Conservation (phyloP, 1,140 invertebrate species). For the Eupeodes corollae region DNA sequence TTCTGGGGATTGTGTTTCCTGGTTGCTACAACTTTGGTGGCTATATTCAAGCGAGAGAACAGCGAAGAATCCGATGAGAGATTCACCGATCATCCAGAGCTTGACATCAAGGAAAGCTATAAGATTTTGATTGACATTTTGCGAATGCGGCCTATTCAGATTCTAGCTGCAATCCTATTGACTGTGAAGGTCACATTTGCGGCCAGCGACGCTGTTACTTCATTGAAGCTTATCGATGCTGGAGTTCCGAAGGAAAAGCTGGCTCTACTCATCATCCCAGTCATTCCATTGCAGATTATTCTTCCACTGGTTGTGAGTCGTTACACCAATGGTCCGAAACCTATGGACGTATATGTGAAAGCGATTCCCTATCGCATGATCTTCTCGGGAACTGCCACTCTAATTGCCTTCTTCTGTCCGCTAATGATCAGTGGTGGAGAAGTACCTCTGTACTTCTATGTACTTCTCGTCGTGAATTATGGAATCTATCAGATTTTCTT, state of each 20-base stretch:
- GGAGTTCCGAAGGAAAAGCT: slow-evolving; percentile 93
- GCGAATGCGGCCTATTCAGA: slow-evolving; percentile 67
- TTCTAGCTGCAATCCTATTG: slow-evolving; percentile 67
- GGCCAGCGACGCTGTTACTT: slow-evolving; percentile 89
- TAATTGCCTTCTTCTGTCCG: slow-evolving; percentile 77
- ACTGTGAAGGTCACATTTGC: slow-evolving; percentile 94
- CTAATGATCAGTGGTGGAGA: slow-evolving; percentile 50
- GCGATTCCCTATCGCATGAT: slow-evolving; percentile 79
- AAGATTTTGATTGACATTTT: slow-evolving; percentile 73
- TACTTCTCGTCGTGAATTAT: slow-evolving; percentile 65
- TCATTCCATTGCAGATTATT: slow-evolving; percentile 90
- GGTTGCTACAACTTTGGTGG: slow-evolving; percentile 79
- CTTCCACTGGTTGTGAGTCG: slow-evolving; percentile 80
- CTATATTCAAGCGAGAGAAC: slow-evolving; percentile 80
- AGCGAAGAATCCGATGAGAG: slow-evolving; percentile 35
- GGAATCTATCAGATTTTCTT: slow-evolving; percentile 75
- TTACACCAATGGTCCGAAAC: slow-evolving; percentile 78
- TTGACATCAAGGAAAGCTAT: slow-evolving; percentile 71
- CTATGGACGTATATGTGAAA: slow-evolving; percentile 79
- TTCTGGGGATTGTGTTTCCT: slow-evolving; percentile 94
- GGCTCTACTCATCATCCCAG: slow-evolving; percentile 79
- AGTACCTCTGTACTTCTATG: slow-evolving; percentile 71
- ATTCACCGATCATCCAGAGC: slow-evolving; percentile 41
- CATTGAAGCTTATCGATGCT: slow-evolving; percentile 86
- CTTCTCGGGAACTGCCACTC: slow-evolving; percentile 73